Evolutionary conservation across 2,888 invertebrate genomes (phyloP), one percentile per base, ranked within the genome.

Genomic region (Epistrophe grossulariae): DNA sequence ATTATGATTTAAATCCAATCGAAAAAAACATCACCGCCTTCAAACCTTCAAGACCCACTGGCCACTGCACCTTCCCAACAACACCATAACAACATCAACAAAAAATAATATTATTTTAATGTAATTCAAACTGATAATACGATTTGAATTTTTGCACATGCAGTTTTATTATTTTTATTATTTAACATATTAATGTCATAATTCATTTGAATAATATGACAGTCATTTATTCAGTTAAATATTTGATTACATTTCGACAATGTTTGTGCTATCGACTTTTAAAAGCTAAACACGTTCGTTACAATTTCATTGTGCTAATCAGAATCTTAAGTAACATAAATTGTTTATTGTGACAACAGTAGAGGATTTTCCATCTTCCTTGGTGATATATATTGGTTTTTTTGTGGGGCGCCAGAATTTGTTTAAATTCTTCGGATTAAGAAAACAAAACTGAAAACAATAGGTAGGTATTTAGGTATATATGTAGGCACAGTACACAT

Each of bases 101-200:
- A 4, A 31, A 19, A 19, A 40, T 13, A 40, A 15, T 9, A 43
- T 0, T 55, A 55, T 15, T n/a, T 7, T 8, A 15, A 24, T 66
- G 45, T 57, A 68, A 64, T 28, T 64, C 45, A 45, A 60, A 48
- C 76, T 81, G 81, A 81, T 81, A 76, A 70, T 62, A 55, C 28
- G 24, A 71, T 81, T 76, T 77, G 70, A 76, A 76, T 81, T 76
- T 35, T 60, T 50, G 66, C 38, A 57, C 70, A 50, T 68, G 50
- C 66, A 68, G 19, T 43, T 17, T n/a, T 11, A 48, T 28, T 43
- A 31, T 48, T 31, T 17, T 17, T 11, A 40, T 80, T 76, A 50
- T 71, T 50, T 71, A 66, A 79, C 71, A 59, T 59, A 80, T 79
- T 66, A 52, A 71, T n/a, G 64, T 76, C 57, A 84, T 84, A 66